Percentiles rank a stretch among this genome's conserved stretches.
Conservation (phyloP, 1,140 invertebrate genomes). For the Gyrodactylus bullatarudis region DNA sequence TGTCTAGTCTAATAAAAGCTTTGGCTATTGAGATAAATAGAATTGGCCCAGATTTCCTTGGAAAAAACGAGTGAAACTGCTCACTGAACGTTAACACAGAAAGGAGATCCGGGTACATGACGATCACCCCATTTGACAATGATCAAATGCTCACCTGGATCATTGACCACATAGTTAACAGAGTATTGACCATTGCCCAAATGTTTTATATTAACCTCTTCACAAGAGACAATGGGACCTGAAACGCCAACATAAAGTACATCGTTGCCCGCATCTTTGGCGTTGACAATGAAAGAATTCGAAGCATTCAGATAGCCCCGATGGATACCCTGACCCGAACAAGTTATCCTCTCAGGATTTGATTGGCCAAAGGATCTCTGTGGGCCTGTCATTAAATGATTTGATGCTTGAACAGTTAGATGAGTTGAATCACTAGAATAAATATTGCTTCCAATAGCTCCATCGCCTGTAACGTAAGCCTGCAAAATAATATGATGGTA, state of each 20-base stretch:
- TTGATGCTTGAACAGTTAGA: not conserved
- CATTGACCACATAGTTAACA: constrained; percentile 17
- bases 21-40: too few relatives aligned
- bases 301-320: constrained; percentile 64
- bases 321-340: constrained; percentile 71
- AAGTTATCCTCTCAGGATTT: constrained; percentile 12
- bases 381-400: not conserved
- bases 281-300: constrained; percentile 57
- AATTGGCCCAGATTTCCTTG: too few relatives aligned
- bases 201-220: constrained; percentile 71
- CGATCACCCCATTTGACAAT: constrained; percentile 87
- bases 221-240: constrained; percentile 46
- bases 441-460: not conserved
- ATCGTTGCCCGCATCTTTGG: constrained; percentile 34
- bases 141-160: constrained; percentile 47
- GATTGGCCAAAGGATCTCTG: not conserved
- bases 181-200: constrained; percentile 55
- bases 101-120: constrained; percentile 76
- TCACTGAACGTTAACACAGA: constrained; percentile 22
- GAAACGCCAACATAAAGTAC: constrained; percentile 69
- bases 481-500: not conserved
- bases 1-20: too few relatives aligned
- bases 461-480: not conserved
- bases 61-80: too few relatives aligned
- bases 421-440: not conserved